Evolutionary conservation across 1,140 invertebrate species (phyloP).

Genomic region (Drosophila tristis): DNA sequence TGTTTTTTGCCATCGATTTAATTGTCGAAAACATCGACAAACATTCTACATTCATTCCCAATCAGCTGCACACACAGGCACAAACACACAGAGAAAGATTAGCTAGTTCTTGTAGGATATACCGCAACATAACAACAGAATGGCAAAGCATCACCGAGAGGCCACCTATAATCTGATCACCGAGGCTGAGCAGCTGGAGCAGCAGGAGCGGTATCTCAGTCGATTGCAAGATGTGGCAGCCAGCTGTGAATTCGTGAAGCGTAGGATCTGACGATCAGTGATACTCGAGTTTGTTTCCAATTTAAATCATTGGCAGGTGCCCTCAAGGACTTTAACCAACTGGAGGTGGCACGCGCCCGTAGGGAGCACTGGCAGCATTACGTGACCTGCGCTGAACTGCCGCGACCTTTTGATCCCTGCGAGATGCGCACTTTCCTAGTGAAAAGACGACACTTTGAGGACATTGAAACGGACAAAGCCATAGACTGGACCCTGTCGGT

Average conservation of each 20-base stretch:
- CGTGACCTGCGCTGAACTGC: slow-evolving; percentile 65
- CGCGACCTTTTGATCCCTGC: slow-evolving; percentile 54
- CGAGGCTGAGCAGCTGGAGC: slow-evolving; percentile 24
- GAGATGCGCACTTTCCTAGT: slow-evolving; percentile 64
- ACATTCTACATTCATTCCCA: too few species aligned
- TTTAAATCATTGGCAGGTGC: slow-evolving; percentile 24
- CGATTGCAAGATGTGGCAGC: slow-evolving; percentile 36
- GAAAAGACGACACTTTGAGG: slow-evolving; percentile 44
- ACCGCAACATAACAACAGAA: too few species aligned
- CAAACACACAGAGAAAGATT: too few species aligned
- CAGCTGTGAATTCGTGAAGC: slow-evolving; percentile 33
- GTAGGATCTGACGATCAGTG: slow-evolving; percentile 12
- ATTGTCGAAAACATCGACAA: too few species aligned
- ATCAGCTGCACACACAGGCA: too few species aligned
- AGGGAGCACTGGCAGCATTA: slow-evolving; percentile 54
- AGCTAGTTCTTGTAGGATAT: too few species aligned
- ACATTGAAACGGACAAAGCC: slow-evolving; percentile 10
- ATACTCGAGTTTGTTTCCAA: not conserved
- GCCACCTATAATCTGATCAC: slow-evolving; percentile 5
- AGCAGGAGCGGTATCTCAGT: slow-evolving; percentile 13
- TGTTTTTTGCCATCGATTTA: too few species aligned
- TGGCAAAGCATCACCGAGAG: not conserved
- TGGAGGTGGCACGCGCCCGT: slow-evolving; percentile 10
- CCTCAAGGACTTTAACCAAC: slow-evolving; percentile 10
- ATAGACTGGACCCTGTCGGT: slow-evolving; percentile 67